These are phyloP conservation scores for Penaeus monodon DNA, from an alignment of 2,888 invertebrate species.

Conservation along the genomic window DNA sequence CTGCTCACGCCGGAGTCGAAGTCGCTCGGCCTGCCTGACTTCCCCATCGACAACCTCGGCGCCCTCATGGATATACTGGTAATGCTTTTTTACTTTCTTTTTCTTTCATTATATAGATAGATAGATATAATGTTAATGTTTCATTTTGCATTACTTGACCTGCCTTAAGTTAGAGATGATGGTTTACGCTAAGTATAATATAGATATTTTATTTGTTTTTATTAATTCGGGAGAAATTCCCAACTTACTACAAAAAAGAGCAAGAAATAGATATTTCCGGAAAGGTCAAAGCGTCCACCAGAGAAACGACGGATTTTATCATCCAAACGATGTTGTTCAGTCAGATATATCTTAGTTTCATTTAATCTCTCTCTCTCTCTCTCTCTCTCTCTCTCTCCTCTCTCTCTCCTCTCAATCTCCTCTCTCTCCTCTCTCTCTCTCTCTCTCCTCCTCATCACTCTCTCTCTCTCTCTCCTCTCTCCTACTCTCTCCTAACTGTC, in stretches of 20 bases:
- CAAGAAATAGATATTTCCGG: too few species aligned
- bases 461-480: too few species aligned
- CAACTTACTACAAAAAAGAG: too few species aligned
- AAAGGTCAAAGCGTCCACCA: too few species aligned
- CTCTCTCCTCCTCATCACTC: neutral
- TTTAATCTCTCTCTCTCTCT: neutral
- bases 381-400: neutral
- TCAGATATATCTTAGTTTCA: neutral
- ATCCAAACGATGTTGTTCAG: too few species aligned
- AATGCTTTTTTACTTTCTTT: slow-evolving; percentile 66
- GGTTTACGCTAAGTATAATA: too few species aligned
- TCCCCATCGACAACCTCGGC: slow-evolving; percentile 85
- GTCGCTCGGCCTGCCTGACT: slow-evolving; percentile 84
- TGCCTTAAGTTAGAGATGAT: too few species aligned
- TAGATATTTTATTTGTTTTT: too few species aligned
- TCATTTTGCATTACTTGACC: too few species aligned
- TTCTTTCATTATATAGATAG: neutral
- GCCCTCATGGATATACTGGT: slow-evolving; percentile 80
- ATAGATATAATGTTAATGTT: too few species aligned
- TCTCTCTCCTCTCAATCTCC: neutral
- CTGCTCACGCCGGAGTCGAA: slow-evolving; percentile 57
- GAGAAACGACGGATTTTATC: too few species aligned
- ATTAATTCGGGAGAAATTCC: too few species aligned
- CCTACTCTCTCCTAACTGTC: neutral
- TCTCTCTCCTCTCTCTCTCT: neutral